Conservation (phyloP, 1,140 invertebrate species). For the Mactra quadrangularis region DNA sequence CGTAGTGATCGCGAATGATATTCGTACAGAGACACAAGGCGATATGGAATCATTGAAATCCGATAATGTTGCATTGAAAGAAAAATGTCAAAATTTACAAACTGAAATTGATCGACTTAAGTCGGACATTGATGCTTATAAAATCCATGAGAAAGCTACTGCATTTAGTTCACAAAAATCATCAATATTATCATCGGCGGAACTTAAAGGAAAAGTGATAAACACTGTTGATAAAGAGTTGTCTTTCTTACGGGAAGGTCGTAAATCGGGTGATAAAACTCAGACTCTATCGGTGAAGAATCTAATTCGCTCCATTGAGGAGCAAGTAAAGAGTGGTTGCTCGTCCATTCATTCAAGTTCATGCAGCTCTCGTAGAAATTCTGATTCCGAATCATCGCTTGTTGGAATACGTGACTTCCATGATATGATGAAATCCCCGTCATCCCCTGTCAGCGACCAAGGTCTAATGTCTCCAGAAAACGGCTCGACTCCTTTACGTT, state of each 20-base stretch:
- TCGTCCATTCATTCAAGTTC: conserved; percentile 79
- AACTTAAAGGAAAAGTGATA: conserved; percentile 78
- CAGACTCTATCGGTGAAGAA: conserved; percentile 91
- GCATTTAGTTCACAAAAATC: conserved; percentile 59
- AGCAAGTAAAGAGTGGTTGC: conserved; percentile 87
- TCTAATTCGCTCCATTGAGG: conserved; percentile 94
- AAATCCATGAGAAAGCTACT: conserved; percentile 67
- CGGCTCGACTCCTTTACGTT: conserved; percentile 65
- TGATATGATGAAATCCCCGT: conserved; percentile 73
- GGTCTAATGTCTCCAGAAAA: conserved; percentile 69
- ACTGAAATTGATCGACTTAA: conserved; percentile 83
- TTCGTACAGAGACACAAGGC: conserved; percentile 88
- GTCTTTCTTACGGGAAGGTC: conserved; percentile 66
- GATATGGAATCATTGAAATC: conserved; percentile 91
- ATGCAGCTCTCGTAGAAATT: conserved; percentile 76
- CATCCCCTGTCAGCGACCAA: conserved; percentile 70
- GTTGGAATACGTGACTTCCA: conserved; percentile 67
- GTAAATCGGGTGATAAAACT: conserved; percentile 81
- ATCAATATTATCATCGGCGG: conserved; percentile 70
- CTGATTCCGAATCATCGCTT: conserved; percentile 66
- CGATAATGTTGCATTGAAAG: conserved; percentile 92
- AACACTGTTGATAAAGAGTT: conserved; percentile 79
- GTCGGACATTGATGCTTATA: conserved; percentile 91
- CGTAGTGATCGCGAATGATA: conserved; percentile 97
- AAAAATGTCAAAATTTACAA: conserved; percentile 88